phyloP scores from a whole-genome alignment of 2,888 invertebrate genomes.

The Rhyacophila evoluta region DNA sequence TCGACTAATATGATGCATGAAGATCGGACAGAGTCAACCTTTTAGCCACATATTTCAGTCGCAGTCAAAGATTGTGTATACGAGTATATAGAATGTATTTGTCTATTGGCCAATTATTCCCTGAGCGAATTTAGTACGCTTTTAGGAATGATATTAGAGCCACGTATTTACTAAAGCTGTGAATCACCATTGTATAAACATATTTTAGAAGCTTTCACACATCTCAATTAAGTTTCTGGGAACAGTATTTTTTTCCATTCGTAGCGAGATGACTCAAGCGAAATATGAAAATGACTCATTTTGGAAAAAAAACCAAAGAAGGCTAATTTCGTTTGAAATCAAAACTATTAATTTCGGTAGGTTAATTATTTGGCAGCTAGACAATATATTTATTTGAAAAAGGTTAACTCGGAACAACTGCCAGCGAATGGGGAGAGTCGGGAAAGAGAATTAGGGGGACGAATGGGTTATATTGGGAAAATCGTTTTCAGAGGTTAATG shows the following conservation, averaged over 20 bases:
- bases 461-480: conserved; percentile 38
- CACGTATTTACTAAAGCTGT: neutral
- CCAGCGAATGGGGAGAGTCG: conserved; percentile 15
- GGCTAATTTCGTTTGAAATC: neutral
- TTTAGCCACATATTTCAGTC: no score
- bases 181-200: no score
- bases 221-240: neutral
- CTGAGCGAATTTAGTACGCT: no score
- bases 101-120: no score
- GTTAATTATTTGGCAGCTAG: neutral
- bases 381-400: conserved; percentile 33
- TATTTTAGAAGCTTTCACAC: no score
- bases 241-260: neutral
- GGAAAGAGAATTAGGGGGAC: neutral
- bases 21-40: no score
- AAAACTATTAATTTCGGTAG: neutral
- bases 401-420: conserved; percentile 36
- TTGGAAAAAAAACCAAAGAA: neutral
- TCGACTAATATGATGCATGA: no score
- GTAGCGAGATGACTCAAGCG: neutral
- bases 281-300: neutral
- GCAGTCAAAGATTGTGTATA: no score
- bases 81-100: no score
- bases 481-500: conserved; percentile 51
- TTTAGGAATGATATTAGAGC: no score